Evolutionary conservation across 35 echinoderm and acorn worm genomes (phyloP).

Genomic region (Lytechinus variegatus): DNA sequence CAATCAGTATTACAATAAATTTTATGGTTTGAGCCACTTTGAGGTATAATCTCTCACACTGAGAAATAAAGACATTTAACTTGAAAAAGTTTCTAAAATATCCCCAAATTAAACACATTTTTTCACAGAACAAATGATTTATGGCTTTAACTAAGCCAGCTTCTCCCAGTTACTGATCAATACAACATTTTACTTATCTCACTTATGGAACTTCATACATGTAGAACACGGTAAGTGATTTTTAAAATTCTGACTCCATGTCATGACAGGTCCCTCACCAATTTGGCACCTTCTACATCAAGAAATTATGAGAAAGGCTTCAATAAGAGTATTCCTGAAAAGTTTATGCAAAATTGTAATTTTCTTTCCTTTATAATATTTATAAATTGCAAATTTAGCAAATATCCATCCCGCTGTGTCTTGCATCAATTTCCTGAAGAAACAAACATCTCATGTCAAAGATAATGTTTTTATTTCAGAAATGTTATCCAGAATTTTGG

Average conservation of each 20-base stretch:
- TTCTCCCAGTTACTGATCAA: neutral
- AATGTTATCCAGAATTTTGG: neutral
- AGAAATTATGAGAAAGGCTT: neutral
- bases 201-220: too few relatives aligned
- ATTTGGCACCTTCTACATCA: neutral
- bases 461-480: neutral
- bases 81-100: neutral
- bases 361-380: neutral
- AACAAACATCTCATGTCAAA: neutral
- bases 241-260: neutral
- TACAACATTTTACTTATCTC: neutral
- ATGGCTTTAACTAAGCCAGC: neutral
- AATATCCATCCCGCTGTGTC: neutral
- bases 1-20: too few relatives aligned
- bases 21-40: too few relatives aligned
- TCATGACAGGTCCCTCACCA: neutral
- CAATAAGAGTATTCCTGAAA: neutral
- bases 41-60: too few relatives aligned
- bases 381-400: neutral
- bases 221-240: neutral
- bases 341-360: neutral
- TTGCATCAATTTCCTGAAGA: neutral
- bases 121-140: neutral
- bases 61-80: too few relatives aligned
- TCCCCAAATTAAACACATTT: neutral